phyloP scores from a whole-genome alignment of 2,888 invertebrate species.

The Cantharis lateralis region DNA sequence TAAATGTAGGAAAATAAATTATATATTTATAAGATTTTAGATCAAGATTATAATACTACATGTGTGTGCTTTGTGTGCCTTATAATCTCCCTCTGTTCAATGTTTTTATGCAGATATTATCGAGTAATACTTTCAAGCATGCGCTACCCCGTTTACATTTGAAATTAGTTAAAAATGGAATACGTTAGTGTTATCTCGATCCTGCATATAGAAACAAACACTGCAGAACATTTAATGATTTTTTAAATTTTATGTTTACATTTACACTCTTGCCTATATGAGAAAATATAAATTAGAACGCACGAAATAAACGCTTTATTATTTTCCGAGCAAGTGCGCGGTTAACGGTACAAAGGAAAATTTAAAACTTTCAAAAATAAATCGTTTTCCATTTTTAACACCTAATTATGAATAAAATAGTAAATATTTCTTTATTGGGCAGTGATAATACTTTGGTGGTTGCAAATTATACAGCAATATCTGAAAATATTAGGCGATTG shows the following conservation, averaged over 20 bases:
- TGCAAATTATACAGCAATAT: conserved; percentile 59
- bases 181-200: conserved; percentile 27
- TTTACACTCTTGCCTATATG: not conserved
- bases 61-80: not conserved
- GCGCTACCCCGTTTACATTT: conserved; percentile 39
- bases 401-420: conserved; percentile 11
- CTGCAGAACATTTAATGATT: conserved; percentile 20
- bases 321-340: not conserved
- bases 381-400: not conserved
- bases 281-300: conserved; percentile 4
- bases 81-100: conserved; percentile 5
- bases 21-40: not conserved
- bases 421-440: conserved; percentile 2
- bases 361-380: not conserved
- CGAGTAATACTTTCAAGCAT: conserved; percentile 47
- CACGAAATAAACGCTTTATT: conserved; percentile 2
- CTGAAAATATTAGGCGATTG: conserved; percentile 63
- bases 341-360: not conserved
- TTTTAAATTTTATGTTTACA: conserved; percentile 20
- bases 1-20: not conserved
- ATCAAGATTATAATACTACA: not conserved
- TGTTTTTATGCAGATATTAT: conserved; percentile 44
- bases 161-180: conserved; percentile 24
- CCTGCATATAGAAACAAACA: conserved; percentile 25
- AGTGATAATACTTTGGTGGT: conserved; percentile 13